Evolutionary conservation across 2,888 invertebrate species (phyloP), one percentile per base, ranked within the genome.

Genomic region (Empis stercorea): DNA sequence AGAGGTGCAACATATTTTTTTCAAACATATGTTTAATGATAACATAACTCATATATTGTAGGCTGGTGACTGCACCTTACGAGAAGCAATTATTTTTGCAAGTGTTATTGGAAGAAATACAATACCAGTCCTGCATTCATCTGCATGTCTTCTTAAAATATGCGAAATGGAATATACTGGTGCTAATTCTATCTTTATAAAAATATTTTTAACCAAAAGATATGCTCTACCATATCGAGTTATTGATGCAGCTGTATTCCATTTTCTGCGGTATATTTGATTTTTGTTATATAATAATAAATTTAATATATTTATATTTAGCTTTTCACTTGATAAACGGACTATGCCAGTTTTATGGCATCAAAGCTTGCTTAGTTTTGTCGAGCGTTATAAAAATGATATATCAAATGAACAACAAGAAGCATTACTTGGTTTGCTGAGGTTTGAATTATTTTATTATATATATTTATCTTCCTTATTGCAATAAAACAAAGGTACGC

Each of bases 81-180:
- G 96, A 49, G 99, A 99, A 73, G 96, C 99, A 1, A 85, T 92
- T 23, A 95, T 99, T 48, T 74, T 99, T 48, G 89, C 94, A 20
- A 94, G 95, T 43, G 84, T 99, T 2, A 65, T 99, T 46, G 82
- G 87, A 0, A 85, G 88, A 56, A 88, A 85, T 66, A 92, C 94
- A 1, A 87, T 99, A 43, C 97, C 97, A 0, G 83, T 94, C 47
- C 72, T 95, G 27, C 96, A 99, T 70, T 93, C 97, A 0, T 87
- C 92, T 30, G 96, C 96, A 2, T 93, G 95, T 27, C 79, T 99
- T 61, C 71, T 95, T 27, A 91, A 93, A 73, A 88, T 99, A 48
- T 94, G 95, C 38, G 94, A 95, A 73, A 95, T 97, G 95, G 91
- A 88, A 58, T 96, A 95, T 62, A 87, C 84, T 20, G 97, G 97